Percentiles rank a stretch among this genome's conserved stretches.
phyloP scores from a whole-genome alignment of 2,797 vertebrate species.

The Delichon dasypus region DNA sequence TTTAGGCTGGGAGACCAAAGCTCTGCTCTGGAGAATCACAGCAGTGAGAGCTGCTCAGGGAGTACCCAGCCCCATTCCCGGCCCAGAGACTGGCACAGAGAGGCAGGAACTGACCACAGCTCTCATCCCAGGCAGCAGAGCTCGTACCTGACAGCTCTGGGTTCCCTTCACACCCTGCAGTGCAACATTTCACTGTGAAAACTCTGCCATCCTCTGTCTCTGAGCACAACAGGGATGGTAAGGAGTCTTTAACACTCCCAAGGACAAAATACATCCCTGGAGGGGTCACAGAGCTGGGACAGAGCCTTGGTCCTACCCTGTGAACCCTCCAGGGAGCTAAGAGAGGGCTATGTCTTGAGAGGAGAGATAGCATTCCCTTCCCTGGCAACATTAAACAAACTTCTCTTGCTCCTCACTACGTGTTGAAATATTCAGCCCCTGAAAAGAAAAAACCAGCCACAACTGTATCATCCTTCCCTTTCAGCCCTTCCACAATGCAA shows the following conservation, averaged over 20 bases:
- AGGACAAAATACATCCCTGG: not conserved
- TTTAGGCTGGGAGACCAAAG: not conserved
- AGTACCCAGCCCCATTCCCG: not conserved
- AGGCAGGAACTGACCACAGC: not conserved
- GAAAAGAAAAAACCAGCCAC: not conserved
- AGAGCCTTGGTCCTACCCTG: not conserved
- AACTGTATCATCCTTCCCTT: not conserved
- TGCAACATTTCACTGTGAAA: not conserved
- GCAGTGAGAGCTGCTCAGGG: not conserved
- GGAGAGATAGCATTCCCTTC: not conserved
- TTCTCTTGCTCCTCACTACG: not conserved
- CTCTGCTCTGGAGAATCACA: not conserved
- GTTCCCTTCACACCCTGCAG: not conserved
- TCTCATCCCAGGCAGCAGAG: not conserved
- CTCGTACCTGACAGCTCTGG: accelerated
- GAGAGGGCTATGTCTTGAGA: not conserved
- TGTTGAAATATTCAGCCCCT: not conserved
- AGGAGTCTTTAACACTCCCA: not conserved
- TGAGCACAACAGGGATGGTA: not conserved
- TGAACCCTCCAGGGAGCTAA: not conserved
- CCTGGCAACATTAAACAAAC: not conserved
- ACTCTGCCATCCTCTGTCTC: not conserved
- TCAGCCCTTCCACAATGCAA: not conserved
- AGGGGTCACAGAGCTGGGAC: not conserved
- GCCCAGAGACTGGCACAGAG: accelerated